phyloP scores from a whole-genome alignment of 2,888 invertebrate species.

The Caenorhabditis sp. region DNA sequence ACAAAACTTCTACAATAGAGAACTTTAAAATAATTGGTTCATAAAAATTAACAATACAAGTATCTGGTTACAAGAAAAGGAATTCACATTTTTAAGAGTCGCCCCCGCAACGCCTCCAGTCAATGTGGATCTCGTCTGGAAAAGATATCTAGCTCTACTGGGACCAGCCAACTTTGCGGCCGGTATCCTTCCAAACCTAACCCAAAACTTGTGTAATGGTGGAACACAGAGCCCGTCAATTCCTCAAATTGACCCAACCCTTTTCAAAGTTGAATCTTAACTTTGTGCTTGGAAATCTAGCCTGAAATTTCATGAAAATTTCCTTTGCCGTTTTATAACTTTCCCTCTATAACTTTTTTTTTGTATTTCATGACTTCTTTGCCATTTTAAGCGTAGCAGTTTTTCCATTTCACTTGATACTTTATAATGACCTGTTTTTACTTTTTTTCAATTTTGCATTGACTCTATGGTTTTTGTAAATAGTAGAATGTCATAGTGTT shows the following conservation, averaged over 20 bases:
- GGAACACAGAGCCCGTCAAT: slow-evolving; percentile 46
- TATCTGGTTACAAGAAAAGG: too few species aligned
- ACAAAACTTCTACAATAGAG: too few species aligned
- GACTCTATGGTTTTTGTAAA: slow-evolving; percentile 40
- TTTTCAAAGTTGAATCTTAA: slow-evolving; percentile 62
- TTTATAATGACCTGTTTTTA: too few species aligned
- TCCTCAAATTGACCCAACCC: slow-evolving; percentile 52
- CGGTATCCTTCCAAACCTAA: slow-evolving; percentile 67
- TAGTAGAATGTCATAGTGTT: too few species aligned
- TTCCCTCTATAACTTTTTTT: background rate
- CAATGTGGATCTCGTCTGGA: slow-evolving; percentile 78
- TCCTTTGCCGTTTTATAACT: background rate
- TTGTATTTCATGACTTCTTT: slow-evolving; percentile 28
- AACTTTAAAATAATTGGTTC: too few species aligned
- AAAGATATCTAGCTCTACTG: slow-evolving; percentile 77
- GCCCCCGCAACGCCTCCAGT: slow-evolving; percentile 68
- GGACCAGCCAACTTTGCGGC: slow-evolving; percentile 77
- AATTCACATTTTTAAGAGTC: too few species aligned
- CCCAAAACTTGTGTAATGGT: slow-evolving; percentile 43
- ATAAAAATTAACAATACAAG: too few species aligned
- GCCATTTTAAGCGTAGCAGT: slow-evolving; percentile 49
- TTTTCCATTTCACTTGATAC: slow-evolving; percentile 39
- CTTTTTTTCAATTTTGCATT: too few species aligned
- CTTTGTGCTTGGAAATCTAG: background rate
- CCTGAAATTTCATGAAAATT: too few species aligned